These are phyloP conservation scores for Phaonia tiefii DNA, from an alignment of 2,888 invertebrate species.

Conservation along the genomic window DNA sequence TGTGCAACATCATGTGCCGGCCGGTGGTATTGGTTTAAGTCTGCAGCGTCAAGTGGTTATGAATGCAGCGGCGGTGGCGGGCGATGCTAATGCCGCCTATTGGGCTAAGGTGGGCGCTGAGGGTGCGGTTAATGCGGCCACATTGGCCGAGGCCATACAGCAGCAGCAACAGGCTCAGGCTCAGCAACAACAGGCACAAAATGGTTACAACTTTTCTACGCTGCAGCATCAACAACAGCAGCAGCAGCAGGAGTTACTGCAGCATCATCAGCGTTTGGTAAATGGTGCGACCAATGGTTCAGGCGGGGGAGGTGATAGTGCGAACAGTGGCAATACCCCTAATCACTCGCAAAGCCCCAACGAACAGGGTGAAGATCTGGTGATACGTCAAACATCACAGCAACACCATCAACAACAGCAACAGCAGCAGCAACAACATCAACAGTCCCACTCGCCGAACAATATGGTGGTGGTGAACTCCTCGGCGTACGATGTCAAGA, in stretches of 20 bases:
- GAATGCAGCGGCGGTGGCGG: constrained; percentile 73
- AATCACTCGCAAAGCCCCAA: constrained; percentile 79
- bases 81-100: constrained; percentile 82
- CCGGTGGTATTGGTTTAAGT: constrained; percentile 78
- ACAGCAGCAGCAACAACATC: constrained; percentile 74
- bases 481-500: constrained; percentile 75
- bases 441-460: constrained; percentile 73
- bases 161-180: constrained; percentile 82
- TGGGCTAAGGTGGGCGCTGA: constrained; percentile 94
- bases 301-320: constrained; percentile 72
- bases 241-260: constrained; percentile 77
- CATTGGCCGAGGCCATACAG: constrained; percentile 84
- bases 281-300: constrained; percentile 81
- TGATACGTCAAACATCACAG: constrained; percentile 78
- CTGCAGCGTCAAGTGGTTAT: constrained; percentile 79
- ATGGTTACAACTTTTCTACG: constrained; percentile 76
- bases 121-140: constrained; percentile 82
- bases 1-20: constrained; percentile 76
- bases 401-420: constrained; percentile 77
- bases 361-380: constrained; percentile 79
- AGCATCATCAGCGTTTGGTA: constrained; percentile 82
- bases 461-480: constrained; percentile 71
- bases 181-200: constrained; percentile 83
- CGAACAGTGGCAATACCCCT: constrained; percentile 74
- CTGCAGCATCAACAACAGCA: constrained; percentile 88